Base-by-base conservation (phyloP, 1,140 invertebrate genomes). In the Gryon sp. region DNA sequence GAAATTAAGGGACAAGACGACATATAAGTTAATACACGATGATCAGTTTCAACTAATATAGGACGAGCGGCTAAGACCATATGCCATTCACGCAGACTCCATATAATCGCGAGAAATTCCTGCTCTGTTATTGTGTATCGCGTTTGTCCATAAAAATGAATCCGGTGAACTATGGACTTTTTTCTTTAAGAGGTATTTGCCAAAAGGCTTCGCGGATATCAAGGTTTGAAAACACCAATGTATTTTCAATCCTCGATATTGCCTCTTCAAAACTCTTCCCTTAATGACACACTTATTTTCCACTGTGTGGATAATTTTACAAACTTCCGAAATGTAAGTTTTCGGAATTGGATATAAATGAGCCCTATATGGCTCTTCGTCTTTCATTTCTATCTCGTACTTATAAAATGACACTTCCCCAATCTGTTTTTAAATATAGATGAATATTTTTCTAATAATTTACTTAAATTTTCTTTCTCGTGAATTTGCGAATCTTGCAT, bases 61-160 rank as follows among this genome's bases (percentile, higher is more conserved):
- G 43, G 45, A 6, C 45, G 6, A 9, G 32, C 59, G 7, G 11
- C 43, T 3, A 63, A 18, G 4, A 22, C 28, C 2, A 63, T 24
- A 2, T 4, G 2, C 45, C 45, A 63, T 26, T 63, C 50, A 18
- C 40, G 16, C 15, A 63, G 12, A 5, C 22, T 19, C 16, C 30
- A 63, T 3, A 63, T 30, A 0, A 63, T 36, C 11, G 43, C 59
- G 4, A 63, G 26, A 8, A 36, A 11, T 14, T 63, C 59, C 19
- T 14, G 4, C 18, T 90, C 86, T 2, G 82, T 86, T 3, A 77
- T 82, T 1, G 69, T 59, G 36, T 87, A 90, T 19, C 85, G 84
- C 20, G 40, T 68, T 80, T 91, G 88, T 11, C 75, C 57, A 19
- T 60, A 9, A 53, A 53, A 3, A 53, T 3, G 12, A 53, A 53